Base-by-base conservation (phyloP, 2,888 invertebrate genomes). In the Mongoloraphidia duomilia region DNA sequence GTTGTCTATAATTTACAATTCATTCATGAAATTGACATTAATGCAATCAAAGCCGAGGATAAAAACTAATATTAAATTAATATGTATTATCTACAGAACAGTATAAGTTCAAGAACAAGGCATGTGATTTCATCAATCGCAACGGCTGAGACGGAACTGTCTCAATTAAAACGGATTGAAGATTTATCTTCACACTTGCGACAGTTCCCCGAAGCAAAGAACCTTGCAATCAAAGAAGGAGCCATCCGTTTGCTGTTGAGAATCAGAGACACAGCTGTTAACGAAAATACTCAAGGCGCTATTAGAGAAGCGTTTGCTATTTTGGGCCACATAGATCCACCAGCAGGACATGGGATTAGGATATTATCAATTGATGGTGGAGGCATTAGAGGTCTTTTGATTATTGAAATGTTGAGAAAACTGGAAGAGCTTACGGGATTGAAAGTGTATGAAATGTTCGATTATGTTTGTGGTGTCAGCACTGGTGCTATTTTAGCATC, bases 291-390 rank as follows among this genome's bases (percentile, higher is more conserved):
- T 11, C 54, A 61, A 46, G 63, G 63, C n/a, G 60, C 67, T n/a
- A 54, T 65, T 12, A 61, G 59, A 47, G 65, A 65, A 72, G 80
- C 81, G 52, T 65, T 82, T 63, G 78, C 85, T 1, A 65, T 88
- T 50, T 64, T 89, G 55, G 91, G 91, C 0, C 74, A 84, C 63
- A 65, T 75, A 1, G 77, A 78, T 43, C 81, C 86, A 6, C 72
- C 84, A 5, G 75, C 75, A 49, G 79, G 81, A 1, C 72, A 74
- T 34, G 92, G 93, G 1, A 82, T 92, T 43, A 73, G 84, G 61
- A 78, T 94, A 49, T 72, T 94, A 46, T 73, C 88, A 1, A 84
- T 94, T 58, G 93, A 94, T 70, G 94, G 94, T 3, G 93, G 94
- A 41, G 93, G 93, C 44, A 82, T 88, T 52, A 76, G 91, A 52